Base-by-base conservation (phyloP, 2,113 vertebrate species). In the Rynchops niger region DNA sequence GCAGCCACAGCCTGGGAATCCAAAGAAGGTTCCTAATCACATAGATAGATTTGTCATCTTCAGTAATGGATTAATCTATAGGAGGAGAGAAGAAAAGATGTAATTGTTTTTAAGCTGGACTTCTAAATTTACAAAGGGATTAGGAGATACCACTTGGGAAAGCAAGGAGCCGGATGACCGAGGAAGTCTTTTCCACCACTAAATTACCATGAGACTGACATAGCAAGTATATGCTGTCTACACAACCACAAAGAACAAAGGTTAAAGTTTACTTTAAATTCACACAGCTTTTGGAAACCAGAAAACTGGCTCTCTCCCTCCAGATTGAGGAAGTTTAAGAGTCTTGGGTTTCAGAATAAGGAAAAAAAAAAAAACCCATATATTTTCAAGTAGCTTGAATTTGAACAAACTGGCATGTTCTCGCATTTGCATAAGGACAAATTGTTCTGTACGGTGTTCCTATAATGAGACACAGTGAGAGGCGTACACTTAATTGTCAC, bases 351-450 rank as follows among this genome's bases (percentile, higher is more conserved):
- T 50, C 94, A 38, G 74, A 78, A 63, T 83, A 72, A 7, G 12
- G 49, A n/a, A 21, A 12, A 8, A 6, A 7, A 30, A 47, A 63
- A 73, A 58, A 49, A 34, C n/a, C 43, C 43, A 59, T 84, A 25
- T 91, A 86, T 86, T 95, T 91, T 87, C 77, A 78, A 96, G 95
- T 63, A 71, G 91, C 15, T 62, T 85, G 84, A 94, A 93, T 89
- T 95, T 69, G 59, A 90, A 14, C 88, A 90, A 91, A 93, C 82
- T 91, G 70, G 53, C 78, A 52, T 90, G 93, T 91, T 95, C 92
- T 29, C 78, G 43, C 87, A 96, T 95, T 91, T 93, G 91, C 96
- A 95, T 78, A 81, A 94, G 95, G 91, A 96, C 97, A 95, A 90
- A 63, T 81, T 96, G 95, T 97, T 97, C 95, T 40, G 70, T 45